Evolutionary conservation across 2,797 vertebrate species (phyloP).

Genomic region (Peromyscus nudipes): DNA sequence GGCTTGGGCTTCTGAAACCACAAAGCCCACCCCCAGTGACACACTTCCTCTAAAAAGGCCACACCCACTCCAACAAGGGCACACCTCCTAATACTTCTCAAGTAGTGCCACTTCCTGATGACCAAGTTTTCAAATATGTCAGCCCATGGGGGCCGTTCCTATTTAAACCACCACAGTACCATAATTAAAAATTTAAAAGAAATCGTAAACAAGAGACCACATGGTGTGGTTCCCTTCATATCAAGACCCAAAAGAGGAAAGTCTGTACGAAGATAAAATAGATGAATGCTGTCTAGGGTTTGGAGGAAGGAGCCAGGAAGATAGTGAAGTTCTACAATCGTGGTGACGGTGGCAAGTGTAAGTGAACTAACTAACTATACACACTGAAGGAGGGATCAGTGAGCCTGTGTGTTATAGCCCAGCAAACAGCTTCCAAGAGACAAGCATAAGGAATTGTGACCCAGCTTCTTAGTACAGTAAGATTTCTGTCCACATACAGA

Average conservation of each 20-base stretch:
- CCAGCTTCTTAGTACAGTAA: not conserved
- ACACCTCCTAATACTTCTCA: no score
- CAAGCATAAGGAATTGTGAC: not conserved
- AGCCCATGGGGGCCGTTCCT: not conserved
- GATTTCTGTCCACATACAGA: not conserved
- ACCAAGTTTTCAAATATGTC: not conserved
- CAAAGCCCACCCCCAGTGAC: no score
- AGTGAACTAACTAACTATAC: no score
- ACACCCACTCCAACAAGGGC: no score
- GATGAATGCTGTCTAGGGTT: not conserved
- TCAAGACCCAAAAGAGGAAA: not conserved
- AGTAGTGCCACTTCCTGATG: not conserved
- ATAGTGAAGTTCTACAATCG: not conserved
- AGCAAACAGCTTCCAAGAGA: not conserved
- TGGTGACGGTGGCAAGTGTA: not conserved
- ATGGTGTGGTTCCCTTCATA: not conserved
- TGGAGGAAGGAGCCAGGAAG: not conserved
- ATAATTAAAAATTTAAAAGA: not conserved
- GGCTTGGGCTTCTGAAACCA: no score
- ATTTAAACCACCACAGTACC: not conserved
- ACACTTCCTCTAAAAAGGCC: no score
- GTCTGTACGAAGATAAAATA: not conserved
- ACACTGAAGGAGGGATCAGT: not conserved
- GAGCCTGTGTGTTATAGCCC: not conserved
- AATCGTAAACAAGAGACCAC: not conserved